phyloP scores from a whole-genome alignment of 2,113 vertebrate genomes.

The Oriolus oriolus region DNA sequence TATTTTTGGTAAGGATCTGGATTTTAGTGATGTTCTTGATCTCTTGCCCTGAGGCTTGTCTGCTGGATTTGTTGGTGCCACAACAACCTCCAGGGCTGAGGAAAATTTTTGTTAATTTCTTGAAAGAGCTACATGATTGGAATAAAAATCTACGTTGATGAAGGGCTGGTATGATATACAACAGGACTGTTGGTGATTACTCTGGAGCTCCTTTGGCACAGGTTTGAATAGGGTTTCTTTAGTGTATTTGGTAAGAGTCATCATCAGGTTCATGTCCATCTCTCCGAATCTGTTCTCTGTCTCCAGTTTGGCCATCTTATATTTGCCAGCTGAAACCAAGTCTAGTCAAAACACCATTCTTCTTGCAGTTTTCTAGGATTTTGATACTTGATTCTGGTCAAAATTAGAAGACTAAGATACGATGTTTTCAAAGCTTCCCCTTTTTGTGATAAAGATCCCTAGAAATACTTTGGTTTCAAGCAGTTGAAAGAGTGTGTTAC shows the following conservation, averaged over 20 bases:
- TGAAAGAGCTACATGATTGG: background rate
- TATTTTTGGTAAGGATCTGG: background rate
- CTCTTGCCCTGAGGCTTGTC: background rate
- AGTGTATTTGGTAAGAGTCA: background rate
- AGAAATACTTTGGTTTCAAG: background rate
- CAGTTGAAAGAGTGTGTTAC: background rate
- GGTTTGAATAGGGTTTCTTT: background rate
- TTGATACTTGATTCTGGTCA: background rate
- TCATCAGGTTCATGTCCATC: background rate
- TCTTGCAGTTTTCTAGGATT: background rate
- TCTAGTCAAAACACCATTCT: background rate
- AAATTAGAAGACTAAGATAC: background rate
- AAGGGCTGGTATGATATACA: background rate
- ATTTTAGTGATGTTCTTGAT: background rate
- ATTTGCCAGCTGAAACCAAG: background rate
- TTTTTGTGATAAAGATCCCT: background rate
- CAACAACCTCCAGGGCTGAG: background rate
- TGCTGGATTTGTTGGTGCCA: background rate
- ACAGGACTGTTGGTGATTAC: background rate
- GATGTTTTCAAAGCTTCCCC: background rate
- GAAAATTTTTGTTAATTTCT: background rate
- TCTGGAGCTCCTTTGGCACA: background rate
- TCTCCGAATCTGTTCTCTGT: fast-evolving
- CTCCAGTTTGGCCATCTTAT: background rate
- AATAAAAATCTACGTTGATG: background rate